Evolutionary conservation across 2,888 invertebrate species (phyloP), one percentile per base, ranked within the genome.

Genomic region (Pachydiplax longipennis): DNA sequence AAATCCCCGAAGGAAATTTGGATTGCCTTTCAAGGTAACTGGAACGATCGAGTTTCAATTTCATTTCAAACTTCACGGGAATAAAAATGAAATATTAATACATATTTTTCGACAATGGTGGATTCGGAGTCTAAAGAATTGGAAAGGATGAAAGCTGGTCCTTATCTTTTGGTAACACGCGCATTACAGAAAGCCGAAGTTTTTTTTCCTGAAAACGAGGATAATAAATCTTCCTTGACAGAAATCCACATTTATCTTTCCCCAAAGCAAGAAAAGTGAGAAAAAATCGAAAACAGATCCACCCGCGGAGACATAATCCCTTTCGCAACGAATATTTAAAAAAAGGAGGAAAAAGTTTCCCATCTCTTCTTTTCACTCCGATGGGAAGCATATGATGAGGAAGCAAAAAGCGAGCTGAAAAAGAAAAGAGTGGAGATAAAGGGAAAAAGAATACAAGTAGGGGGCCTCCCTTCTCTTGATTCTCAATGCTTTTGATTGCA

Each of bases 401-500:
- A 13, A 73, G 31, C 25, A 73, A 25, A 73, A 73, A 31, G 25
- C 13, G 25, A 31, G 15, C 31, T 0, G 31, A 73, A 73, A 31
- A 31, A 73, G 31, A 31, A 73, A 25, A 73, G 73, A 61, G n/a
- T 0, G 22, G 22, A 65, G 31, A 73, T 13, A 31, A 31, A 31
- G 2, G 73, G 25, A 73, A 73, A n/a, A 73, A 73, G 73, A 73
- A 73, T 12, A 25, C n/a, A 31, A 13, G 31, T 13, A 31, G 73
- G 73, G 73, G 73, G 25, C 73, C 73, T 31, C 73, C 31, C 73
- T n/a, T 73, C 73, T 25, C 73, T 73, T 73, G 25, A 73, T 73
- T 73, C 73, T 73, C 73, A 73, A 73, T 73, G 73, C 73, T 73
- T 73, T 73, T 73, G 73, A 73, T 73, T 73, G 73, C 73, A 73